Evolutionary conservation across 2,113 vertebrate genomes (phyloP), one percentile per base, ranked within the genome.

Genomic region (human (Homo sapiens)): DNA sequence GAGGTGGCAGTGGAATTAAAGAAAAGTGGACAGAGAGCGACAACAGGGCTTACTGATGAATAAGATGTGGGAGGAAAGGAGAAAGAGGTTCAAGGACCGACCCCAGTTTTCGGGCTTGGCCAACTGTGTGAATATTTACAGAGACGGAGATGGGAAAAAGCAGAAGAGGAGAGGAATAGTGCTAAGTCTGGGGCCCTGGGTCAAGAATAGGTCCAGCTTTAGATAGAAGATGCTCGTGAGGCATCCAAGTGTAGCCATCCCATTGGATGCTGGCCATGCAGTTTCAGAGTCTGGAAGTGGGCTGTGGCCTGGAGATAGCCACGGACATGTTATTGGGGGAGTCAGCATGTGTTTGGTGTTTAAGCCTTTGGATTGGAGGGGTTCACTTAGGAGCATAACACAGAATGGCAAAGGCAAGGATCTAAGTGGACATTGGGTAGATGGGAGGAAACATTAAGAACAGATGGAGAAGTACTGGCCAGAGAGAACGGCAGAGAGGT

Each of bases 251-350:
- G 25, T 32, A 38, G 35, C 64, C 8, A 4, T 55, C 35, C n/a
- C 1, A 4, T 12, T 1, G 1, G 68, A 9, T 22, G 43, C 18
- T 18, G 50, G 38, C 4, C 8, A 10, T 10, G 1, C 1, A 17
- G 52, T 45, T 64, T 90, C 64, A 55, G 85, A 87, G 72, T 35
- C 72, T 8, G 2, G 43, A 70, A 84, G 50, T n/a, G 22, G 88
- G n/a, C 12, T 32, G 6, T 9, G 66, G 38, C 2, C 48, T 30
- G 9, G 38, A 86, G 48, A 32, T 0, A 5, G 32, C 14, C 4
- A 0, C 1, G 12, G 32, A 18, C 4, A 0, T 0, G 4, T 11
- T 38, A 61, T 0, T 23, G 17, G 48, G 38, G 8, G 3, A 23
- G 43, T 30, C 48, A 48, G 14, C 7, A 1, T n/a, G 45, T 43